Evolutionary conservation across 1,140 invertebrate genomes (phyloP).

Genomic region (Camponotus floridanus): DNA sequence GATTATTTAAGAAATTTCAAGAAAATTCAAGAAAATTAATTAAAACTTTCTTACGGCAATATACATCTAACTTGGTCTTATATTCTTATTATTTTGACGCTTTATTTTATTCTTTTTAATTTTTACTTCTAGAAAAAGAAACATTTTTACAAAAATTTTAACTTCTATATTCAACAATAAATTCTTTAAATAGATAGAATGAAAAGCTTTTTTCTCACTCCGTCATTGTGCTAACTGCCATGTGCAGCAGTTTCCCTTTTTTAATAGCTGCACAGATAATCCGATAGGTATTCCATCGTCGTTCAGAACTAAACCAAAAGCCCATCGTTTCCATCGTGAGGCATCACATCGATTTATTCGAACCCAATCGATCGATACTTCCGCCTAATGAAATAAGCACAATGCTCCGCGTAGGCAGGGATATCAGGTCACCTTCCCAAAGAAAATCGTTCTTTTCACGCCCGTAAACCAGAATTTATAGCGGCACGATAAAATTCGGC

Average conservation of each 20-base stretch:
- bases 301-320: conserved; percentile 12
- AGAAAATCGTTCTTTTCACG: conserved; percentile 55
- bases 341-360: conserved; percentile 9
- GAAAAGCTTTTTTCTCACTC: background rate
- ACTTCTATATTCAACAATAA: background rate
- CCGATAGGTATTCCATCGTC: conserved; percentile 11
- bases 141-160: background rate
- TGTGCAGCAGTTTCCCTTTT: background rate
- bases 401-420: background rate
- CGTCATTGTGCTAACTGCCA: background rate
- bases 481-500: conserved; percentile 45
- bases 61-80: background rate
- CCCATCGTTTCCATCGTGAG: conserved; percentile 7
- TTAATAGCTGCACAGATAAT: conserved; percentile 12
- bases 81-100: background rate
- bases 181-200: background rate
- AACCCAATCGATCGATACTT: conserved; percentile 36
- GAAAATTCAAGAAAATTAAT: conserved; percentile 2
- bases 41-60: background rate
- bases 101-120: background rate
- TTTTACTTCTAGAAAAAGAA: background rate
- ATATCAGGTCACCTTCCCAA: conserved; percentile 5
- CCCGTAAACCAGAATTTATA: conserved; percentile 39
- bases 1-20: conserved; percentile 3
- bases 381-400: conserved; percentile 49